Evolutionary conservation across 37 sponge, comb jelly and placozoan species (phyloP).

Genomic region (Diacarnus erythraeanus): DNA sequence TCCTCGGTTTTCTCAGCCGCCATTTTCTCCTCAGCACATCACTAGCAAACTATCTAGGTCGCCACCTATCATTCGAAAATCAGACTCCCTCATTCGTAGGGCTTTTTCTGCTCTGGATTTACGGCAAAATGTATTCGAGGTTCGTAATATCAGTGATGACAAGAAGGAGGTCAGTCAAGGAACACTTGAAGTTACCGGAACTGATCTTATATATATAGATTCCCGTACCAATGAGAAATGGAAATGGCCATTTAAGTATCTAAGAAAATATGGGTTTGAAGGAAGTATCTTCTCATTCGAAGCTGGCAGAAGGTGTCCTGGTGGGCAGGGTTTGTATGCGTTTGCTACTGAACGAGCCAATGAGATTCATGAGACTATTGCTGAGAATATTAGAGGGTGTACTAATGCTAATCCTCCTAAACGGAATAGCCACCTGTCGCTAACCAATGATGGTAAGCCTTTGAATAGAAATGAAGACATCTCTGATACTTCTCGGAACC

Average conservation of each 20-base stretch:
- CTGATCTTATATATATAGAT: constrained; percentile 51
- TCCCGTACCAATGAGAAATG: constrained; percentile 29
- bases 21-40: not conserved
- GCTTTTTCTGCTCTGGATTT: constrained; percentile 9
- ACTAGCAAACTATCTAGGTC: not conserved
- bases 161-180: constrained; percentile 39
- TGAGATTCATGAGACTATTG: constrained; percentile 20
- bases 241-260: constrained; percentile 80
- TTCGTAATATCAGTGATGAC: constrained; percentile 56
- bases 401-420: no score
- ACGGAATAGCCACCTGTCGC: no score
- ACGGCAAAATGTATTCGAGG: constrained; percentile 44
- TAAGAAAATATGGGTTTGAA: constrained; percentile 81
- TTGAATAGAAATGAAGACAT: no score
- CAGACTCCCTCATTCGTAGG: constrained; percentile 3
- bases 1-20: not conserved
- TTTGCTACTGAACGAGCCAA: constrained; percentile 58
- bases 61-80: not conserved
- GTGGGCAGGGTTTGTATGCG: constrained; percentile 78
- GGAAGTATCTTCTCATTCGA: constrained; percentile 81
- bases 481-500: no score
- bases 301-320: constrained; percentile 79
- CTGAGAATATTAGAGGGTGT: not conserved
- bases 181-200: constrained; percentile 50
- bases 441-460: no score